A percentile compares a stretch with the other conserved stretches of the same genome.
Conservation (phyloP, 1,140 invertebrate genomes). For the Drosophila bipectinata region DNA sequence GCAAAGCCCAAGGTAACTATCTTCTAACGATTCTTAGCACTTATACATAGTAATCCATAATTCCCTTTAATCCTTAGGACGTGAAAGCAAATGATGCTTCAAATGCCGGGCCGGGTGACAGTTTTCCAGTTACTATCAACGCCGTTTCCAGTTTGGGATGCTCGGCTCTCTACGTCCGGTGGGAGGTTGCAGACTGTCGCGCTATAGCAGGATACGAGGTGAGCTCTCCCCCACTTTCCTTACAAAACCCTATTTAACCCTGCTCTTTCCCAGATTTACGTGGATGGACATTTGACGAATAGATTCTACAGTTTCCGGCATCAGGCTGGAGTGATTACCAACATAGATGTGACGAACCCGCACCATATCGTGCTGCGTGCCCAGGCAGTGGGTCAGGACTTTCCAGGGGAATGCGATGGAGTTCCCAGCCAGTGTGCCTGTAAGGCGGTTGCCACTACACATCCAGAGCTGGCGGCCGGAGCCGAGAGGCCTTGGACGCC, state of each 20-base stretch:
- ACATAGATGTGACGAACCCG: slow-evolving; percentile 61
- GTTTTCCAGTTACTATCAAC: slow-evolving; percentile 70
- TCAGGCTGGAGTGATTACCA: slow-evolving; percentile 67
- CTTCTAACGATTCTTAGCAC: not conserved
- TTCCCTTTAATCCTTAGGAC: not conserved
- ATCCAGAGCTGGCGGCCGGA: slow-evolving; percentile 60
- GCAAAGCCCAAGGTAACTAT: slow-evolving; percentile 58
- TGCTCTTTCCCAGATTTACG: slow-evolving; percentile 59
- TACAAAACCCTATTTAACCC: not conserved
- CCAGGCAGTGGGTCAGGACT: slow-evolving; percentile 54
- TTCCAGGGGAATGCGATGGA: slow-evolving; percentile 27
- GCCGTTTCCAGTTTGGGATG: slow-evolving; percentile 62
- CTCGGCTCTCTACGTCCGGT: slow-evolving; percentile 67
- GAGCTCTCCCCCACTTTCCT: not conserved
- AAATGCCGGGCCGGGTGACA: slow-evolving; percentile 23
- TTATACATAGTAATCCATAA: not conserved
- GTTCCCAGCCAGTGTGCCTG: slow-evolving; percentile 1
- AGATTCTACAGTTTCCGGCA: slow-evolving; percentile 68
- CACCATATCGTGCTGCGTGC: slow-evolving; percentile 72
- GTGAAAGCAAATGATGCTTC: slow-evolving; percentile 10
- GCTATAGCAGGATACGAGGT: slow-evolving; percentile 77
- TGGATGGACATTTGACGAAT: slow-evolving; percentile 76
- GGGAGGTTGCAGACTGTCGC: slow-evolving; percentile 65
- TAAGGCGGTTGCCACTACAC: slow-evolving; percentile 15
- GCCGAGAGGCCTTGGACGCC: slow-evolving; percentile 61